phyloP scores from a whole-genome alignment of 2,113 vertebrate species.

The Nipponia nippon region DNA sequence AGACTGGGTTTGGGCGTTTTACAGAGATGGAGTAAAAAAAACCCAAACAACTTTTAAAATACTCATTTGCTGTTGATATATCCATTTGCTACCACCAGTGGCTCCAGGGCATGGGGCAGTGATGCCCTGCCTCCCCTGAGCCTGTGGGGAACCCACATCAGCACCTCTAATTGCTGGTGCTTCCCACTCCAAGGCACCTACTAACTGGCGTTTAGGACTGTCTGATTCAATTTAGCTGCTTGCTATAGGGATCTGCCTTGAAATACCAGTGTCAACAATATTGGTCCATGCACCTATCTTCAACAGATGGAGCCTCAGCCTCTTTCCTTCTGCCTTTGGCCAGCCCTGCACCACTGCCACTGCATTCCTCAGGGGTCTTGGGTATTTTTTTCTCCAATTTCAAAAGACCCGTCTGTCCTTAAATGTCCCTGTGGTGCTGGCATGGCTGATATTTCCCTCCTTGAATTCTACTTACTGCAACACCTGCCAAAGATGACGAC shows the following conservation, averaged over 20 bases:
- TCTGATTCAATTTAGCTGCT: background rate
- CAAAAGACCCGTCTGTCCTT: background rate
- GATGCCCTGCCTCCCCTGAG: background rate
- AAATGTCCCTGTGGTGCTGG: background rate
- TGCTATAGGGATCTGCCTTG: background rate
- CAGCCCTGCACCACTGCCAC: background rate
- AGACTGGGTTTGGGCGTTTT: background rate
- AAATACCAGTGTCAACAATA: background rate
- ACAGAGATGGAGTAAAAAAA: background rate
- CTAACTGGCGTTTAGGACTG: background rate
- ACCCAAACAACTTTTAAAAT: background rate
- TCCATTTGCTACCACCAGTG: background rate
- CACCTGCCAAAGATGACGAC: background rate
- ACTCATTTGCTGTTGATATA: background rate
- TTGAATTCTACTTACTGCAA: background rate
- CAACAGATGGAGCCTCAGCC: rapidly evolving
- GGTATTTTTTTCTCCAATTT: background rate
- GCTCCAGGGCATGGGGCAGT: rapidly evolving
- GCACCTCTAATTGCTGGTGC: background rate
- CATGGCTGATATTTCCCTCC: background rate
- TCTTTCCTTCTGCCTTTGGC: background rate
- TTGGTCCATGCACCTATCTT: background rate
- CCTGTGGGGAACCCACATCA: background rate
- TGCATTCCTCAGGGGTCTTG: background rate
- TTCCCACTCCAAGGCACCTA: background rate